These are phyloP conservation scores for Tragelaphus imberbis DNA, from an alignment of 2,113 vertebrate genomes.

Conservation along the genomic window DNA sequence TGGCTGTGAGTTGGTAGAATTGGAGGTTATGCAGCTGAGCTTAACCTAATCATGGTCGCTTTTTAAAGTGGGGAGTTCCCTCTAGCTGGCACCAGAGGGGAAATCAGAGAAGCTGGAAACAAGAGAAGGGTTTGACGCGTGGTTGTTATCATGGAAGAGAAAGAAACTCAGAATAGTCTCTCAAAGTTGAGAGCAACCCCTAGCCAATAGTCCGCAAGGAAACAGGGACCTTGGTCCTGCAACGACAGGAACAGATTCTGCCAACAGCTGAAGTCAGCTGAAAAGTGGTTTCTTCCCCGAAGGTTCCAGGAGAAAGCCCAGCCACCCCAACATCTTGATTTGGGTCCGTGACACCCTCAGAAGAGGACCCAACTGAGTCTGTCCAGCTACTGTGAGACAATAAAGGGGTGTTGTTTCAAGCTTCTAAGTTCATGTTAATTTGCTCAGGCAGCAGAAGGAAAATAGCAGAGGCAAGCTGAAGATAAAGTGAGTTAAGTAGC, in stretches of 20 bases:
- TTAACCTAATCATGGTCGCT: background rate
- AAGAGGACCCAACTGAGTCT: background rate
- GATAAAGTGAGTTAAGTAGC: background rate
- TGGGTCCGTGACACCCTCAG: background rate
- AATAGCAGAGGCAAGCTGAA: background rate
- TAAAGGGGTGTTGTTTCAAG: background rate
- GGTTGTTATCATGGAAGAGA: background rate
- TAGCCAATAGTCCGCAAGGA: background rate
- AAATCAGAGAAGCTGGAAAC: background rate
- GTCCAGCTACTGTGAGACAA: background rate
- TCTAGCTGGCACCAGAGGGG: background rate
- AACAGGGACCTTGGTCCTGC: background rate
- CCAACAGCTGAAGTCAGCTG: background rate
- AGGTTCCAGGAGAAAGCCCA: background rate
- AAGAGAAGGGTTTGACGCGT: background rate
- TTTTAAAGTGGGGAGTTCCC: background rate
- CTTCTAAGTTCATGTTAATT: background rate
- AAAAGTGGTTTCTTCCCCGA: background rate
- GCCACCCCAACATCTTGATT: background rate
- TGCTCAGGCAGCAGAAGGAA: background rate
- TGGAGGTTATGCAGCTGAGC: background rate
- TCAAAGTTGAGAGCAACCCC: background rate
- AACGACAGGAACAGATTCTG: background rate
- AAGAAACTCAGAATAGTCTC: background rate
- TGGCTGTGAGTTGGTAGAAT: background rate